Base-by-base conservation (phyloP, 2,797 vertebrate species). In the Echeneis naucrates region DNA sequence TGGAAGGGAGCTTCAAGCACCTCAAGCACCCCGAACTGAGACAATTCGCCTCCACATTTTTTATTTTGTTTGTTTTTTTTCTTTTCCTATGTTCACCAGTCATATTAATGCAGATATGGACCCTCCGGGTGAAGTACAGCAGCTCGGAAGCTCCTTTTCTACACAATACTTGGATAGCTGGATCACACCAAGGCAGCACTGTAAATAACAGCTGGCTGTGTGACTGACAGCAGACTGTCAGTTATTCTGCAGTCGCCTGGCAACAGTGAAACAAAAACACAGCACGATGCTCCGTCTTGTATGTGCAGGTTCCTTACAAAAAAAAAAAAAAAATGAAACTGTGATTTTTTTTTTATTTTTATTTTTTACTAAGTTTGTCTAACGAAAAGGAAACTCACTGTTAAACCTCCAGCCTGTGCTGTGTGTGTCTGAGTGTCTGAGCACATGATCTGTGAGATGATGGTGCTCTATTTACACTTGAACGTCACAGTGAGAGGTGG, bases 201-300 rank as follows among this genome's bases (percentile, higher is more conserved):
- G 80, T 50, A 79, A 86, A 81, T 71, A 77, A 70, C 84, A 86
- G 74, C 83, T 86, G 87, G 72, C 67, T 10, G 1, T 55, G 80
- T 78, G 82, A 87, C 70, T 87, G 84, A 88, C 81, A 71, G 79
- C 68, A 50, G 61, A 78, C 51, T 17, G 14, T 74, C 79, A 53
- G 70, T 71, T 67, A 33, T 48, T 52, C 64, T 33, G 23, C 33
- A 16, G 82, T 87, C 17, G 68, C 88, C 74, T 81, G 77, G 84
- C 85, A 91, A 89, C 86, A 62, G 60, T 0, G 19, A 77, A 70
- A 78, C 71, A 78, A 75, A 77, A 78, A 61, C 73, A 57, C 71
- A 67, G 51, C 52, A 40, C 45, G 27, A 14, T 27, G 68, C 54
- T 53, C 10, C 2, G 16, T 38, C 76, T 40, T 38, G 2, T 56